Evolutionary conservation across 2,797 vertebrate species (phyloP).

Genomic region (Somateria mollissima): DNA sequence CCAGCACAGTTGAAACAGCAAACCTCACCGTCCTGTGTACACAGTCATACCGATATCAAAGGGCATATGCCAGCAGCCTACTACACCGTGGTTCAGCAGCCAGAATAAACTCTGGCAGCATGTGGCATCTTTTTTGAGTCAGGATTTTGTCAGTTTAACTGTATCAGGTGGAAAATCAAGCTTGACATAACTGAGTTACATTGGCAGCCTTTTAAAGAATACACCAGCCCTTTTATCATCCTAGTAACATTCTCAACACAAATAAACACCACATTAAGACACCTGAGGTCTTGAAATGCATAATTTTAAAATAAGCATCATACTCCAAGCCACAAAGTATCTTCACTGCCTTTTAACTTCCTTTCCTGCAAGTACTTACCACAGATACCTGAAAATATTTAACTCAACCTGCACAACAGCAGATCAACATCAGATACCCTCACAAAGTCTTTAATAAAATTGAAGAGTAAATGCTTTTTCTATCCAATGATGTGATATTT

Average conservation of each 20-base stretch:
- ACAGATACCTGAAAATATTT: not conserved
- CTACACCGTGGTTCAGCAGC: not conserved
- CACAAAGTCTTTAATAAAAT: not conserved
- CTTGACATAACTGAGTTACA: not conserved
- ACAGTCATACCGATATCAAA: not conserved
- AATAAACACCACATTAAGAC: not conserved
- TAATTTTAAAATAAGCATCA: constrained; percentile 5
- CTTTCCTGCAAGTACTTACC: not conserved
- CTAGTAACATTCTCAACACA: not conserved
- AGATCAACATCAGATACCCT: not conserved
- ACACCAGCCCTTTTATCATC: not conserved
- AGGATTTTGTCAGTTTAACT: not conserved
- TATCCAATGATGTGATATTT: not conserved
- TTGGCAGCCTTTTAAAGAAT: not conserved
- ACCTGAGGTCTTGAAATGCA: not conserved
- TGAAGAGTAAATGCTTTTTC: not conserved
- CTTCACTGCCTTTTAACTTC: not conserved
- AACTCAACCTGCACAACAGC: not conserved
- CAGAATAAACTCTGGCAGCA: not conserved
- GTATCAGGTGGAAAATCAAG: not conserved
- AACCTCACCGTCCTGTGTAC: not conserved
- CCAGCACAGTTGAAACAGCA: not conserved
- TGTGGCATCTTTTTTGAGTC: not conserved
- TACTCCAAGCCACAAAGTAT: not conserved
- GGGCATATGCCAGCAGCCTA: not conserved